Percentiles rank a stretch among this genome's conserved stretches.
These are phyloP conservation scores for Cataglyphis hispanica DNA, from an alignment of 1,140 invertebrate genomes.

Conservation along the genomic window DNA sequence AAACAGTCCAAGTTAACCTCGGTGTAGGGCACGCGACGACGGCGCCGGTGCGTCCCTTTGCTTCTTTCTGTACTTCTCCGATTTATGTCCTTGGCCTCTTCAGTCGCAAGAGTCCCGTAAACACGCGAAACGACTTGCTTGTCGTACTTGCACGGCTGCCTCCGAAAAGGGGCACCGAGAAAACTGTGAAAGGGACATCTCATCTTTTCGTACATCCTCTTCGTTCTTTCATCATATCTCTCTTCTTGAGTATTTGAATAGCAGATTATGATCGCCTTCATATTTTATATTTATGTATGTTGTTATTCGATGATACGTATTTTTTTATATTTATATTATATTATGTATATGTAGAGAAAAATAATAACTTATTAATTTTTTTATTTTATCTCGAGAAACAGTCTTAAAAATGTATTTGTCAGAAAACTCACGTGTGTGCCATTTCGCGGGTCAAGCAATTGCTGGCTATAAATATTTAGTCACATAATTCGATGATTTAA, in stretches of 20 bases:
- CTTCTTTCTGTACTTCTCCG: background rate
- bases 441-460: background rate
- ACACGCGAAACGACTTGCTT: constrained; percentile 20
- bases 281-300: background rate
- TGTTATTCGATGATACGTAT: background rate
- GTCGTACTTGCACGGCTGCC: constrained; percentile 32
- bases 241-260: background rate
- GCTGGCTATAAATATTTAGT: constrained; percentile 41
- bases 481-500: constrained; percentile 39
- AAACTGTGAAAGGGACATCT: constrained; percentile 27
- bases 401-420: background rate
- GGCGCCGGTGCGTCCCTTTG: constrained; percentile 33
- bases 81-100: background rate
- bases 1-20: constrained; percentile 72
- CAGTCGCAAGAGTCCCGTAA: background rate
- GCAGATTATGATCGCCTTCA: constrained; percentile 1
- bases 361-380: constrained; percentile 2
- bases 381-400: background rate
- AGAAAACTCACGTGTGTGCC: background rate
- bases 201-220: constrained; percentile 5
- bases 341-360: background rate
- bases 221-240: constrained; percentile 36
- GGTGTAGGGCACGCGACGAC: constrained; percentile 52
- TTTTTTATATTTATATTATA: background rate
- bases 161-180: constrained; percentile 26